Base-by-base conservation (phyloP, 2,797 vertebrate genomes). In the Alauda arvensis region DNA sequence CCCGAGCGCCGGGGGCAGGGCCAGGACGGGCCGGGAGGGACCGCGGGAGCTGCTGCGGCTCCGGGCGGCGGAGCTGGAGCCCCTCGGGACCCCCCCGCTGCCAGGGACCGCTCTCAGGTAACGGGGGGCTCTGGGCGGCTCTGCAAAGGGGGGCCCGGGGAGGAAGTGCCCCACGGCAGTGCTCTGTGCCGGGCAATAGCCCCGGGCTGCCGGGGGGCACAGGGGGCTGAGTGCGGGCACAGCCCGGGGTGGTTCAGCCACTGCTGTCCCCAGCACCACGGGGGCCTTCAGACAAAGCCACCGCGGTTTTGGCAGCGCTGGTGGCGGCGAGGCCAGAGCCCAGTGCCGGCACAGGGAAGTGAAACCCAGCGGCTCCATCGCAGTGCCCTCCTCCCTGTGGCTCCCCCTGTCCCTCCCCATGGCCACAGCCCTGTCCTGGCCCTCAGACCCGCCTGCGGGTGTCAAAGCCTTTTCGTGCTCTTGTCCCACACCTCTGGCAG, bases 41-140 rank as follows among this genome's bases (percentile, higher is more conserved):
- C n/a, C 53, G 7, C 3, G 4, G 77, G 83, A 86, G 77, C n/a
- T 1, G 10, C 42, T 4, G 34, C 12, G 3, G 5, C 2, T 1
- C 34, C 14, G 0, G 82, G 82, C 49, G 28, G 34, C 2, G 77
- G 45, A 45, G 70, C 3, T 6, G 71, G 52, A 85, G n/a, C 63
- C 81, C 68, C 14, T 15, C 28, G 25, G 19, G 8, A 48, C 48
- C 0, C 10, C 82, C 0, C 3, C 12, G 2, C 69, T 66, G 37
- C 93, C 82, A 0, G 87, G 90, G 45, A 76, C 74, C 18, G 9
- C 74, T 11, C 56, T 3, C 67, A 94, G 94, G 93, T 93, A 93
- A 52, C 51, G 6, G 37, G 43, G 16, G 29, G 62, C 51, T 71
- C 29, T 19, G 70, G n/a, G n/a, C n/a, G n/a, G n/a, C n/a, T n/a